phyloP scores from a whole-genome alignment of 2,888 invertebrate genomes.

The Catocala nupta region DNA sequence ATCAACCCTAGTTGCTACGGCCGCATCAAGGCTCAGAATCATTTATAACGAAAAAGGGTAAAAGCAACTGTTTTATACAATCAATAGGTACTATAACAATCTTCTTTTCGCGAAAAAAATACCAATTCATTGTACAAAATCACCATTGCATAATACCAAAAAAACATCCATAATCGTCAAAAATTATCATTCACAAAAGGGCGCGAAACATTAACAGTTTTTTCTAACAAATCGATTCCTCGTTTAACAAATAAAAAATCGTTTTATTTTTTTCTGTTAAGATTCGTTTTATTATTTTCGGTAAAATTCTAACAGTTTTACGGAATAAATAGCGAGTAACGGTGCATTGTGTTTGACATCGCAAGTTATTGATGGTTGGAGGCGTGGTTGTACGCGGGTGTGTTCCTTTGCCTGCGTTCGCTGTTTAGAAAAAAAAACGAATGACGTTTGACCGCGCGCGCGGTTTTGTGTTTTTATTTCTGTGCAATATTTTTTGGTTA shows the following conservation, averaged over 20 bases:
- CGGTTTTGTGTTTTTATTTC: slow-evolving; percentile 40
- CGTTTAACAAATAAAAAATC: slow-evolving; percentile 45
- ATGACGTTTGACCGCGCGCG: slow-evolving; percentile 52
- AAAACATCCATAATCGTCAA: slow-evolving; percentile 45
- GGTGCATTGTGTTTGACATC: slow-evolving; percentile 66
- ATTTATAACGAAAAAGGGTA: too few relatives aligned
- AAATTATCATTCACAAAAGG: slow-evolving; percentile 40
- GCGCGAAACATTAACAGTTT: slow-evolving; percentile 44
- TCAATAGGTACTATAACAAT: too few relatives aligned
- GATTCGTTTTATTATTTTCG: slow-evolving; percentile 30
- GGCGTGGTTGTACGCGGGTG: slow-evolving; percentile 67
- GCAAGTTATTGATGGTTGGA: slow-evolving; percentile 69
- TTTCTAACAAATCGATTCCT: slow-evolving; percentile 43
- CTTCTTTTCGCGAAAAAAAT: too few relatives aligned
- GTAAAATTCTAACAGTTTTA: slow-evolving; percentile 54
- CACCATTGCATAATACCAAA: slow-evolving; percentile 19
- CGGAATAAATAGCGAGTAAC: slow-evolving; percentile 53
- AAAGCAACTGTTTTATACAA: too few relatives aligned
- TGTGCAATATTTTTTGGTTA: slow-evolving; percentile 9
- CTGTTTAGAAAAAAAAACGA: slow-evolving; percentile 52
- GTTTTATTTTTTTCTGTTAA: slow-evolving; percentile 33
- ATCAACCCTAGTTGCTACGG: too few relatives aligned
- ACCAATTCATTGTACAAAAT: background rate
- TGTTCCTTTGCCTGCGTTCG: slow-evolving; percentile 57
- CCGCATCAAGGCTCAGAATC: too few relatives aligned